Base-by-base conservation (phyloP, 2,797 vertebrate genomes). In the Acipenser transmontanus region DNA sequence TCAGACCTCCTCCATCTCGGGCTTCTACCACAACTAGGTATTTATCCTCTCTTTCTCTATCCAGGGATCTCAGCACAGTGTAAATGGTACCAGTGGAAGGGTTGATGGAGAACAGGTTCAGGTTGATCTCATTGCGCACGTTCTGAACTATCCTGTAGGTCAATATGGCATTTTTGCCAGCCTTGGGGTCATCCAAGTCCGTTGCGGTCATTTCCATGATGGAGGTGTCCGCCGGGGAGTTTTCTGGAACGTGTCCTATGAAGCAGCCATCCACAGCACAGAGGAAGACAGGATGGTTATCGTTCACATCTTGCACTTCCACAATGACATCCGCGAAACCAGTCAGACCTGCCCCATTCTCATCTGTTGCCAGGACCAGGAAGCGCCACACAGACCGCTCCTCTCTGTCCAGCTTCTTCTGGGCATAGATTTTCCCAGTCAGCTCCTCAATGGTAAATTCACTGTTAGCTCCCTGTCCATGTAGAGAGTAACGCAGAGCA, bases 321-420 rank as follows among this genome's bases (percentile, higher is more conserved):
- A 96, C 77, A 50, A 94, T 79, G 49, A 95, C 93, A 1, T 96
- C 94, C 5, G 94, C 91, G 57, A 96, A 95, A 12, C 94, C 93
- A 0, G 94, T 94, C 50, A 95, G 85, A 0, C 94, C 94, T 0
- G 91, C 84, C 0, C 94, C 94, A 0, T 79, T 89, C 62, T 95
- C 93, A 50, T 95, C 94, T 0, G 94, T 95, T 14, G 93, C 93
- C 1, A 96, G 87, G 34, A 95, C 92, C 0, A 95, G 89, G 63
- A 95, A 94, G 12, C 84, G 87, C 94, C 94, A 96, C 0, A 70
- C 72, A 0, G 90, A 81, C 34, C 82, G 86, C 69, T 91, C 91
- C 68, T 96, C 94, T 0, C 93, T 87, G 80, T 96, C 93, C 49
- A 95, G 67, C 2, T 80, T 87, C 5, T 73, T 85, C 8, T 87